A percentile compares a stretch with the other conserved stretches of the same genome.
These are phyloP conservation scores for Siphlonurus alternatus DNA, from an alignment of 2,888 invertebrate genomes.

Conservation along the genomic window DNA sequence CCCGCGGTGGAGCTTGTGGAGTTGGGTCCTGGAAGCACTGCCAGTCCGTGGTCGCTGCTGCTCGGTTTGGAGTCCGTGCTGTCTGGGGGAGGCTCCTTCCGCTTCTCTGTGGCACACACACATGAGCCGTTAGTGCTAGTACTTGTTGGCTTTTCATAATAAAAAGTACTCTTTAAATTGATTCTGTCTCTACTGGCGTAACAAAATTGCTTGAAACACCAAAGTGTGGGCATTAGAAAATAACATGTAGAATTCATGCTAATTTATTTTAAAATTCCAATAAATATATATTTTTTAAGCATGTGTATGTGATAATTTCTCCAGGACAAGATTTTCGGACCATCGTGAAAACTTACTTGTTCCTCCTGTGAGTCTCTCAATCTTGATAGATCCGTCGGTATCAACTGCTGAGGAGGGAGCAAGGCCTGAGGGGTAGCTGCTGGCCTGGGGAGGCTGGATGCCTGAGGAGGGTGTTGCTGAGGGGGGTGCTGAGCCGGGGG, in stretches of 20 bases:
- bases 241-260: no score
- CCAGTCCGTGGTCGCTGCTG: slow-evolving; percentile 27
- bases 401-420: slow-evolving; percentile 28
- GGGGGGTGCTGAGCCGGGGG: slow-evolving; percentile 23
- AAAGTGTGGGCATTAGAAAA: no score
- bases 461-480: slow-evolving; percentile 30
- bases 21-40: neutral
- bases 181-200: no score
- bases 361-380: slow-evolving; percentile 36
- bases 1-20: slow-evolving; percentile 11
- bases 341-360: no score
- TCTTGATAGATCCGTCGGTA: slow-evolving; percentile 43
- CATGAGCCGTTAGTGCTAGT: neutral
- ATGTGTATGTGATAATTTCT: no score
- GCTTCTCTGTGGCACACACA: slow-evolving; percentile 44
- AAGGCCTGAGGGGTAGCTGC: slow-evolving; percentile 29
- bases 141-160: neutral
- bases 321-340: no score
- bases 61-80: slow-evolving; percentile 40
- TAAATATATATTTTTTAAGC: no score
- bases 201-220: no score
- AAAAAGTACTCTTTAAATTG: neutral
- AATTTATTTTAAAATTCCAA: no score
- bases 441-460: slow-evolving; percentile 30
- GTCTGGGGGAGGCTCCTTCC: slow-evolving; percentile 71